Percentiles rank a stretch among this genome's conserved stretches.
phyloP scores from a whole-genome alignment of 2,113 vertebrate species.

The Sinocyclocheilus maitianheensis region DNA sequence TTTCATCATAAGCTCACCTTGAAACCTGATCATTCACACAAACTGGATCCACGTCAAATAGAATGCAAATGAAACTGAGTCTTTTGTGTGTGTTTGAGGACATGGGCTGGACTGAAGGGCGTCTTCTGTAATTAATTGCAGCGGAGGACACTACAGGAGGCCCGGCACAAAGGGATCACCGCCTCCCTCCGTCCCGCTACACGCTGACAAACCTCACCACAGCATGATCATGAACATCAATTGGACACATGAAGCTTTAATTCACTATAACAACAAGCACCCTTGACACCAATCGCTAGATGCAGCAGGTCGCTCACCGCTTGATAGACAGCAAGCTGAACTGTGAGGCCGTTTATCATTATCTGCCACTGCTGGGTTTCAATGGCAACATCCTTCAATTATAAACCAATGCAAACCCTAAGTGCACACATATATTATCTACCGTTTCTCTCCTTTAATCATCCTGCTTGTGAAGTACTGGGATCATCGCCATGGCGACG shows the following conservation, averaged over 20 bases:
- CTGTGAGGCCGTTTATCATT: not conserved
- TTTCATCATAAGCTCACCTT: not conserved
- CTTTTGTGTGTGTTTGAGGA: slow-evolving; percentile 9
- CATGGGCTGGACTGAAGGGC: slow-evolving; percentile 52
- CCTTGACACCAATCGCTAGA: not conserved
- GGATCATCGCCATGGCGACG: slow-evolving; percentile 72
- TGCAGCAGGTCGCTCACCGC: not conserved
- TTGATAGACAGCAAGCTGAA: not conserved
- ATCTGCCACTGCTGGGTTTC: not conserved
- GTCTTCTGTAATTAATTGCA: slow-evolving; percentile 61
- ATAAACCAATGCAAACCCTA: not conserved
- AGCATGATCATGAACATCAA: slow-evolving; percentile 20
- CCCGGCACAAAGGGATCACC: slow-evolving; percentile 61
- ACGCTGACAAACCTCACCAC: slow-evolving; percentile 1
- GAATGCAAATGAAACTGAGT: not conserved
- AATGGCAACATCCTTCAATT: not conserved
- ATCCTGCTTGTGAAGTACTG: slow-evolving; percentile 60
- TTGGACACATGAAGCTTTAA: not conserved
- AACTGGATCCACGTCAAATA: not conserved
- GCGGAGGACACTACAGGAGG: slow-evolving; percentile 64
- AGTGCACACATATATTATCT: slow-evolving; percentile 15
- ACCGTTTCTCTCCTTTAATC: slow-evolving; percentile 48
- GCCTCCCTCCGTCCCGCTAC: not conserved
- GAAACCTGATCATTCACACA: not conserved
- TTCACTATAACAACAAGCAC: not conserved